Percentiles rank a stretch among this genome's conserved stretches.
phyloP scores from a whole-genome alignment of 2,888 invertebrate species.

The Eupsilia transversa region DNA sequence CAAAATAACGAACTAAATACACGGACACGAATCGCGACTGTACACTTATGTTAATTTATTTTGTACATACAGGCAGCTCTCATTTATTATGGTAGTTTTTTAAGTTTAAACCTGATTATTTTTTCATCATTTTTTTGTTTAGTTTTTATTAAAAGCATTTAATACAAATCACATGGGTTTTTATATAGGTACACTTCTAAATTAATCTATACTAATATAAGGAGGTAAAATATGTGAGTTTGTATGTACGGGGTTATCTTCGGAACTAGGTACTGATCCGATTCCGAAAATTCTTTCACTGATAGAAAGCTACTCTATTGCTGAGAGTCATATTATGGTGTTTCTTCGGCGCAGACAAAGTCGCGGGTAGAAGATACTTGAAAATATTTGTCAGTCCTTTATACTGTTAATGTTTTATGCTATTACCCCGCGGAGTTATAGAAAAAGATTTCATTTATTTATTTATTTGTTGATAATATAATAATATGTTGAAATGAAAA shows the following conservation, averaged over 20 bases:
- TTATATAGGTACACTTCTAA: not conserved
- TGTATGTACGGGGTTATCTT: not conserved
- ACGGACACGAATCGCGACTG: conserved; percentile 6
- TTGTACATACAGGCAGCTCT: conserved; percentile 58
- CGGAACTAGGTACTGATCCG: not conserved
- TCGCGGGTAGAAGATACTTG: not conserved
- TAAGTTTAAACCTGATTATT: conserved; percentile 21
- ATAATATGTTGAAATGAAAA: too few species aligned
- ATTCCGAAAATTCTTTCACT: not conserved
- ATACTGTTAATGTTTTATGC: too few species aligned
- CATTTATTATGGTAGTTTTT: conserved; percentile 15
- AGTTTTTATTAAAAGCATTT: not conserved
- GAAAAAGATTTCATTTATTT: not conserved
- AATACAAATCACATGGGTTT: not conserved
- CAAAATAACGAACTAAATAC: conserved; percentile 58
- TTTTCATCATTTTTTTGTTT: not conserved
- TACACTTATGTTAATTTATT: conserved; percentile 51
- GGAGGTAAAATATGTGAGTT: not conserved
- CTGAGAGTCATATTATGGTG: not conserved
- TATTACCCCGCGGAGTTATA: too few species aligned
- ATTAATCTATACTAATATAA: not conserved
- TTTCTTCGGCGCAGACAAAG: not conserved
- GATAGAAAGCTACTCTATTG: not conserved
- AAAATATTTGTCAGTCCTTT: too few species aligned
- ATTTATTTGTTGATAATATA: conserved; percentile 21